Evolutionary conservation across 2,888 invertebrate species (phyloP).

Genomic region (Eremobia ochroleuca): DNA sequence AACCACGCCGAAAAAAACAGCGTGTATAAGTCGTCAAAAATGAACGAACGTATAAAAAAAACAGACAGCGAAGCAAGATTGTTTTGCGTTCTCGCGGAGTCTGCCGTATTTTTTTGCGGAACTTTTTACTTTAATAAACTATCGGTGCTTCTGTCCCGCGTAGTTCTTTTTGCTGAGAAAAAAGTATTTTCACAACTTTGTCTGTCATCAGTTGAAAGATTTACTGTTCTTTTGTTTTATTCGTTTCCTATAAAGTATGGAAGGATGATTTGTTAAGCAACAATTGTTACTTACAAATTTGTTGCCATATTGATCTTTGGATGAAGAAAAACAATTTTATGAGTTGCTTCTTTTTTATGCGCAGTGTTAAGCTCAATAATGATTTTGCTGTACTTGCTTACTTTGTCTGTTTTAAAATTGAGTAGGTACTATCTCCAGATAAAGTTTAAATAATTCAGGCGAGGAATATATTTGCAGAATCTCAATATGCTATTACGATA

Average conservation of each 20-base stretch:
- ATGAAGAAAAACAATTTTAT: conserved; percentile 13
- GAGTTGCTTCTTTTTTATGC: not conserved
- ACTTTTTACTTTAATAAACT: conserved; percentile 71
- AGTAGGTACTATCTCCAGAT: not conserved
- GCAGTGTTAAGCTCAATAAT: not conserved
- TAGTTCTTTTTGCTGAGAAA: conserved; percentile 55
- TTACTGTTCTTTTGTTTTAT: conserved; percentile 67
- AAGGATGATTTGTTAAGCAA: conserved; percentile 47
- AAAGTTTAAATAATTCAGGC: conserved; percentile 10
- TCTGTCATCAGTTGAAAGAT: conserved; percentile 67
- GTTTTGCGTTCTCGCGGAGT: conserved; percentile 50
- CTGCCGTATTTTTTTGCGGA: conserved; percentile 53
- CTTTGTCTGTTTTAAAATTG: not conserved
- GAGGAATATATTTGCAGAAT: conserved; percentile 41
- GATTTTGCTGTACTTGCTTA: not conserved
- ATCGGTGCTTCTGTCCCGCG: conserved; percentile 56
- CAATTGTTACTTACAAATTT: conserved; percentile 48
- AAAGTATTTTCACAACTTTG: conserved; percentile 62
- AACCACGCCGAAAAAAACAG: not conserved
- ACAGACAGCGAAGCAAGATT: conserved; percentile 45
- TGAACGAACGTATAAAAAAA: conserved; percentile 33
- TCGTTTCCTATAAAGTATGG: conserved; percentile 50
- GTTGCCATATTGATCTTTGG: conserved; percentile 26
- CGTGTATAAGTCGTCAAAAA: conserved; percentile 39
- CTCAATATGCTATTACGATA: conserved; percentile 52